These are phyloP conservation scores for Lasioglossum pauxillum DNA, from an alignment of 2,888 invertebrate genomes.

Conservation along the genomic window DNA sequence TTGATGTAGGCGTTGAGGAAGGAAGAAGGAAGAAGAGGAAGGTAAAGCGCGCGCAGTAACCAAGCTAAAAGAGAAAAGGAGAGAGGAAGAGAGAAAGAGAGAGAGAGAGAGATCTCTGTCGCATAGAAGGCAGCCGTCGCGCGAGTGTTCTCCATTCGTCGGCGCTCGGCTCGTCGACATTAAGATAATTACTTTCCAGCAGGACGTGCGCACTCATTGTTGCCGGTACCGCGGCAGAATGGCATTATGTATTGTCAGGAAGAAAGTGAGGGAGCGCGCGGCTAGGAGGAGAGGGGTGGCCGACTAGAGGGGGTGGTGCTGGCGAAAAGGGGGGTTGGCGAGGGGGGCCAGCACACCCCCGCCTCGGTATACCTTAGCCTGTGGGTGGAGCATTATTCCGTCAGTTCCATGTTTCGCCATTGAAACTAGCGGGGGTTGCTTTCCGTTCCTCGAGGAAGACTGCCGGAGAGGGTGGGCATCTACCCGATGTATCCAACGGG, in stretches of 20 bases:
- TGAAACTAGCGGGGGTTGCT: conserved; percentile 52
- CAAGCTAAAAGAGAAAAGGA: conserved; percentile 37
- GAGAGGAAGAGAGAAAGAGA: background rate
- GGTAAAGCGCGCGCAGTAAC: conserved; percentile 40
- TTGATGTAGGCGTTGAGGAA: conserved; percentile 9
- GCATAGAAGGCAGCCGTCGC: conserved; percentile 43
- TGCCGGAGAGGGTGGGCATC: conserved; percentile 41
- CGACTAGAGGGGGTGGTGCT: conserved; percentile 25
- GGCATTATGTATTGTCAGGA: conserved; percentile 74
- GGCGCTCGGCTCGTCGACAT: conserved; percentile 72
- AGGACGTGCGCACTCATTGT: conserved; percentile 73
- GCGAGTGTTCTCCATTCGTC: conserved; percentile 66
- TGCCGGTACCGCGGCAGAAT: conserved; percentile 74
- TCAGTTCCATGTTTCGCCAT: conserved; percentile 65
- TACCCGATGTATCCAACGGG: conserved; percentile 60
- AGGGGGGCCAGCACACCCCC: conserved; percentile 26
- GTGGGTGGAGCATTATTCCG: conserved; percentile 70
- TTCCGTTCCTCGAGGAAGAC: conserved; percentile 56
- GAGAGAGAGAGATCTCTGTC: conserved; percentile 11
- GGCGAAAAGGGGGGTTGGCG: background rate
- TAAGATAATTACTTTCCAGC: conserved; percentile 78
- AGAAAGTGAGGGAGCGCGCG: conserved; percentile 68
- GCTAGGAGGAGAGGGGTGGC: background rate
- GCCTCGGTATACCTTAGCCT: conserved; percentile 60
- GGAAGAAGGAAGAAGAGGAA: conserved; percentile 3